phyloP scores from a whole-genome alignment of 2,797 vertebrate species.

The Coracias cyanogaster region DNA sequence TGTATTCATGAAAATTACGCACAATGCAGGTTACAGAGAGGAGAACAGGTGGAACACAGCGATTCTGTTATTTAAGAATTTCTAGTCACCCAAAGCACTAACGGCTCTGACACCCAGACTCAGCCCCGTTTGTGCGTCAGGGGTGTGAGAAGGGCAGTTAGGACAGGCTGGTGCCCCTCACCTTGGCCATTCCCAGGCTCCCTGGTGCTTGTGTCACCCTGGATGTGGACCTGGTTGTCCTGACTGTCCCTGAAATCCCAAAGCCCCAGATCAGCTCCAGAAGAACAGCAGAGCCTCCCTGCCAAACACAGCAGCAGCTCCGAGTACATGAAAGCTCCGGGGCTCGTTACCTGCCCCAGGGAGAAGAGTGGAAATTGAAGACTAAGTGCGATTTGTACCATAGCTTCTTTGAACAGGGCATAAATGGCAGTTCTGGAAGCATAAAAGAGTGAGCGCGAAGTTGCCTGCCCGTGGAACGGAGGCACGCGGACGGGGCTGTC shows the following conservation, averaged over 20 bases:
- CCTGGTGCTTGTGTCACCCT: fast-evolving
- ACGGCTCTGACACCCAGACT: background rate
- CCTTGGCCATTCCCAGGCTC: background rate
- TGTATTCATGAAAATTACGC: conserved; percentile 12
- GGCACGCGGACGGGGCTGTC: fast-evolving
- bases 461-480: background rate
- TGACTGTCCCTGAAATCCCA: background rate
- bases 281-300: background rate
- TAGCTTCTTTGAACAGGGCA: background rate
- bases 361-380: background rate
- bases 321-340: fast-evolving
- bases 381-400: background rate
- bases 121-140: fast-evolving
- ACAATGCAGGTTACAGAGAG: background rate
- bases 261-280: background rate
- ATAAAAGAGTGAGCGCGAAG: background rate
- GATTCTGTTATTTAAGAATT: background rate
- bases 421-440: background rate
- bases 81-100: background rate
- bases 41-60: background rate
- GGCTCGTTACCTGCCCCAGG: background rate
- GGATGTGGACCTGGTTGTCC: background rate
- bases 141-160: background rate
- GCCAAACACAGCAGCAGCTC: background rate
- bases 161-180: background rate